Evolutionary conservation across 1,140 invertebrate genomes (phyloP).

Genomic region (Phymorhynchus buccinoides): DNA sequence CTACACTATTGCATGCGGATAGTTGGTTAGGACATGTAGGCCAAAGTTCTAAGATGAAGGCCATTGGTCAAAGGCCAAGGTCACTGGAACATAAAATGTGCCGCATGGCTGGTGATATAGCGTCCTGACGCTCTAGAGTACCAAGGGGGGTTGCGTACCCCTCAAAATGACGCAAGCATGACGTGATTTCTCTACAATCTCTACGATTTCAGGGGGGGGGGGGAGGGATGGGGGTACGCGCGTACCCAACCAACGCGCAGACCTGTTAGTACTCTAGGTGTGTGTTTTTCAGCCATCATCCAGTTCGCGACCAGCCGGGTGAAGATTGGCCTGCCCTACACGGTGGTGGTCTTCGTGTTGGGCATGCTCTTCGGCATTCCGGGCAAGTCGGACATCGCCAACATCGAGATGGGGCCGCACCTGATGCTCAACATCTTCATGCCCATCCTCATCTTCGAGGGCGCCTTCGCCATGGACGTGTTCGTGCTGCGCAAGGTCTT

Average conservation of each 20-base stretch:
- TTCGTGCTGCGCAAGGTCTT: conserved; percentile 73
- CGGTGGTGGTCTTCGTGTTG: conserved; percentile 68
- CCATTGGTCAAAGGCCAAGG: too few species aligned
- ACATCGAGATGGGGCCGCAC: conserved; percentile 69
- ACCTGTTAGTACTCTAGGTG: background rate
- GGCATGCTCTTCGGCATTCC: conserved; percentile 64
- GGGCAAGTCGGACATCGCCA: conserved; percentile 41
- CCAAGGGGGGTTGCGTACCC: too few species aligned
- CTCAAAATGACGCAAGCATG: background rate
- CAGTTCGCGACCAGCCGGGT: conserved; percentile 56
- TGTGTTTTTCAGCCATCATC: conserved; percentile 60
- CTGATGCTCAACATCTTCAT: conserved; percentile 73
- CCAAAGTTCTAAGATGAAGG: too few species aligned
- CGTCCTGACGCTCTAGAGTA: too few species aligned
- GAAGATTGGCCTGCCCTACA: conserved; percentile 66
- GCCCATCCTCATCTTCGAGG: conserved; percentile 75
- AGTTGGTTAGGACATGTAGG: too few species aligned
- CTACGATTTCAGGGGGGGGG: too few species aligned
- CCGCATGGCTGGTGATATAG: too few species aligned
- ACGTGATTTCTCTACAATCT: background rate
- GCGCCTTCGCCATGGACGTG: conserved; percentile 74
- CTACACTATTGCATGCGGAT: too few species aligned
- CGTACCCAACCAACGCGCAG: background rate
- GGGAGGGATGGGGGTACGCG: background rate
- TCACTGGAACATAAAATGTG: too few species aligned